Evolutionary conservation across 2,797 vertebrate species (phyloP).

Genomic region (Acanthis flammea): DNA sequence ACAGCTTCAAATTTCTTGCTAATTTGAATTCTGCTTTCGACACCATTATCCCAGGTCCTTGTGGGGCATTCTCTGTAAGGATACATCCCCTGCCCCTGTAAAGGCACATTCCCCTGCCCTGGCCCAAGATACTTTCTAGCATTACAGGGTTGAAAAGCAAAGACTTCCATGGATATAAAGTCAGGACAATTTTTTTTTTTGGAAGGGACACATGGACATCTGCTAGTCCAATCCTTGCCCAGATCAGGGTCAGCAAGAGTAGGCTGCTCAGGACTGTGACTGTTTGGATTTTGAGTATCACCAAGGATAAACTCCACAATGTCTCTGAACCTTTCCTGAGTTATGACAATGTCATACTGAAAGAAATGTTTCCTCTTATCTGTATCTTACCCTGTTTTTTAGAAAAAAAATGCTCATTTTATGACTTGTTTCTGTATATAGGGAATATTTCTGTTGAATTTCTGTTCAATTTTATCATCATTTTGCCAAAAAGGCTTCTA

Average conservation of each 20-base stretch:
- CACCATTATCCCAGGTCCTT: not conserved
- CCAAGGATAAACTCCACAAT: not conserved
- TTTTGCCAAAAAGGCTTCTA: not conserved
- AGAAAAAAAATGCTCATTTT: not conserved
- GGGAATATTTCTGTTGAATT: not conserved
- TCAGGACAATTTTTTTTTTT: not conserved
- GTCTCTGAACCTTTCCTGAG: not conserved
- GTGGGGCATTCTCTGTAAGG: not conserved
- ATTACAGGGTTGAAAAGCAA: not conserved
- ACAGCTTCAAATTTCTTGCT: not conserved
- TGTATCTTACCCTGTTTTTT: not conserved
- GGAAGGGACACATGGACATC: not conserved
- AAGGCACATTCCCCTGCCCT: accelerated
- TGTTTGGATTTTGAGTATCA: not conserved
- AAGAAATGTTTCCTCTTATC: not conserved
- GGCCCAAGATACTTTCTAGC: not conserved
- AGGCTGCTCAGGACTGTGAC: not conserved
- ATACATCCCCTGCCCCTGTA: accelerated
- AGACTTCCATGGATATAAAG: not conserved
- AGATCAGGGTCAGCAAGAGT: not conserved
- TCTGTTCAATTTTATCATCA: not conserved
- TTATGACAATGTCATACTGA: not conserved
- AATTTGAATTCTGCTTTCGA: not conserved
- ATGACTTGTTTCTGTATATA: not conserved
- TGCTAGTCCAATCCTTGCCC: not conserved